These are phyloP conservation scores for Malurus leucopterus DNA, from an alignment of 2,797 vertebrate genomes.

Conservation along the genomic window DNA sequence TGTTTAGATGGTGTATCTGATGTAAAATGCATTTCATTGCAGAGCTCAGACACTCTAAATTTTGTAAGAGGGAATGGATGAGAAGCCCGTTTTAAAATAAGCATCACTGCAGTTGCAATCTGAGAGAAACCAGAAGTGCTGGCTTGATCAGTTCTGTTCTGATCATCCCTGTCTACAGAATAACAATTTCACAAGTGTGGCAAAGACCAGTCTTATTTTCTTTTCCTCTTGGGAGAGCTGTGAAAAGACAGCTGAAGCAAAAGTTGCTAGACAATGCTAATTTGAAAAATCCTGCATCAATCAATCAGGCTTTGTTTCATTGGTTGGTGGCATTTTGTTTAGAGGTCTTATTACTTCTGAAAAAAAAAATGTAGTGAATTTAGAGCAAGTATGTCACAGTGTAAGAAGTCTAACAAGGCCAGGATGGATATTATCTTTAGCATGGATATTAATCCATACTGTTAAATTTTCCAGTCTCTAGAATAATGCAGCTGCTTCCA, in stretches of 20 bases:
- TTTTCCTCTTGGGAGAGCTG: slow-evolving; percentile 16
- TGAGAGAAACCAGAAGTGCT: slow-evolving; percentile 4
- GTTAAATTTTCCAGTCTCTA: neutral
- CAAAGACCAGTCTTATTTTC: slow-evolving; percentile 41
- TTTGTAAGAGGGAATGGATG: neutral
- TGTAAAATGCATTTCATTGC: slow-evolving; percentile 15
- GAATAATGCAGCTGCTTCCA: neutral
- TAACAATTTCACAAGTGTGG: slow-evolving; percentile 24
- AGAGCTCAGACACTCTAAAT: neutral
- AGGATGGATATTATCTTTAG: neutral
- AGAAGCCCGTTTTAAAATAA: neutral
- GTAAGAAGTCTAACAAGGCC: neutral
- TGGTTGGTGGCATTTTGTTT: neutral
- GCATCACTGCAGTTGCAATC: neutral
- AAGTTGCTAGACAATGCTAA: slow-evolving; percentile 26
- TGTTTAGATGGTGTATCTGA: slow-evolving; percentile 13
- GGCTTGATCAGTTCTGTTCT: slow-evolving; percentile 31
- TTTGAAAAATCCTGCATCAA: slow-evolving; percentile 42
- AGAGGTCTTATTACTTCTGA: rapidly evolving
- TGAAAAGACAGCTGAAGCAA: slow-evolving; percentile 34
- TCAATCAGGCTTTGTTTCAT: neutral
- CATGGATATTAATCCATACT: neutral
- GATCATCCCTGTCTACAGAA: slow-evolving; percentile 19
- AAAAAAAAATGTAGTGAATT: neutral
- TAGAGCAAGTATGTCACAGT: neutral